Conservation (phyloP, 2,888 invertebrate genomes). For the Acanthosoma haemorrhoidale region DNA sequence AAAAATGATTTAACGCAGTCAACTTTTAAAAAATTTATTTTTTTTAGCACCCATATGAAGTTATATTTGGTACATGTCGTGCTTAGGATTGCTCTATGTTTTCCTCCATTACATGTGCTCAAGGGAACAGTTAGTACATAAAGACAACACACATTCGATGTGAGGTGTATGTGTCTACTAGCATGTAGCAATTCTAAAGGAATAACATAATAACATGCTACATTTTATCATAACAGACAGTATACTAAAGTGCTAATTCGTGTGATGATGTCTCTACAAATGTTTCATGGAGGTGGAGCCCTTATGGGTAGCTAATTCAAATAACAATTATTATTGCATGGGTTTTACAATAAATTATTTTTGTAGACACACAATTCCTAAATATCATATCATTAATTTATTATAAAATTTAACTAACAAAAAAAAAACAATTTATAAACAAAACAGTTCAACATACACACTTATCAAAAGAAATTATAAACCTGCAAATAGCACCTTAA, state of each 20-base stretch:
- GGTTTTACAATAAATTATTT: not conserved
- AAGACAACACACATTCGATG: not conserved
- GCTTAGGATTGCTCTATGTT: slow-evolving; percentile 1
- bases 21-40: slow-evolving; percentile 1
- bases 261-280: not conserved
- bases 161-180: slow-evolving; percentile 2
- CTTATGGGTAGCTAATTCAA: not conserved
- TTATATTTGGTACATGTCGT: not conserved
- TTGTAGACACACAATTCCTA: not conserved
- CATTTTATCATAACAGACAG: not conserved
- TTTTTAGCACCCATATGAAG: not conserved
- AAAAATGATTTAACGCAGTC: too few species aligned
- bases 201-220: not conserved
- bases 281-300: not conserved
- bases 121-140: not conserved
- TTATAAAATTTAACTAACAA: not conserved
- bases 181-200: not conserved
- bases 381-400: not conserved
- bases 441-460: not conserved
- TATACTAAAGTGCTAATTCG: not conserved
- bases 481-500: not conserved
- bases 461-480: not conserved
- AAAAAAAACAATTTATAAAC: not conserved
- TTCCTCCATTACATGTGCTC: not conserved
- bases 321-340: not conserved